Evolutionary conservation across 2,888 invertebrate species (phyloP), one percentile per base, ranked within the genome.

Genomic region (Augochlorella aurata): DNA sequence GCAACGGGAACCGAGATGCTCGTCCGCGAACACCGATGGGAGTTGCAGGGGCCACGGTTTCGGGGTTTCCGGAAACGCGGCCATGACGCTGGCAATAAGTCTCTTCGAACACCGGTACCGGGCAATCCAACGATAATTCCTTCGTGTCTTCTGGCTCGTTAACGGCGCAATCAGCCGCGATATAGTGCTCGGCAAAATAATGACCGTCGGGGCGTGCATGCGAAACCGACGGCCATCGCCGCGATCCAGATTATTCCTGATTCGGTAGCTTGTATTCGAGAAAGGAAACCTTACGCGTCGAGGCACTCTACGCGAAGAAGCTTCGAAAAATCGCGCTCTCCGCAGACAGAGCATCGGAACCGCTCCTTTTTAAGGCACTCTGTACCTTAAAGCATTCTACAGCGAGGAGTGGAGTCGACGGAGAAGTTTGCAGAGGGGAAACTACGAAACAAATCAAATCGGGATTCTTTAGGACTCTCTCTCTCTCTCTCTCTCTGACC

Each of bases 101-200:
- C 45, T 52, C n/a, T 18, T 1, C 21, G n/a, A 58, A 29, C 69
- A 21, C 0, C 18, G 61, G 24, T 5, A 52, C 38, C 16, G 18
- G 38, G 14, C 65, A 61, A 71, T 68, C 63, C 10, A 14, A 65
- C 66, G 78, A 78, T 74, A 72, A 78, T 65, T 83, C 76, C 70
- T 54, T 75, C 73, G 29, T 44, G 70, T 70, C 71, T 69, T 70
- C 24, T 54, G 74, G 71, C 77, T 83, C 83, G 83, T 83, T 83
- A 82, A 71, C 78, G 69, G 24, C 18, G 76, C 72, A 66, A 83
- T 82, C 83, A 70, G 67, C 73, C 72, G 54, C 50, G 61, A 74
- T 52, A 52, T 54, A 14, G 52, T n/a, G 70, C 74, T 70, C 21
- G 75, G 14, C 70, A 76, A 76, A 87, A 74, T 82, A 82, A 82